Conservation (phyloP, 64 coral and sea anemone genomes). For the Astreopora myriophthalma region DNA sequence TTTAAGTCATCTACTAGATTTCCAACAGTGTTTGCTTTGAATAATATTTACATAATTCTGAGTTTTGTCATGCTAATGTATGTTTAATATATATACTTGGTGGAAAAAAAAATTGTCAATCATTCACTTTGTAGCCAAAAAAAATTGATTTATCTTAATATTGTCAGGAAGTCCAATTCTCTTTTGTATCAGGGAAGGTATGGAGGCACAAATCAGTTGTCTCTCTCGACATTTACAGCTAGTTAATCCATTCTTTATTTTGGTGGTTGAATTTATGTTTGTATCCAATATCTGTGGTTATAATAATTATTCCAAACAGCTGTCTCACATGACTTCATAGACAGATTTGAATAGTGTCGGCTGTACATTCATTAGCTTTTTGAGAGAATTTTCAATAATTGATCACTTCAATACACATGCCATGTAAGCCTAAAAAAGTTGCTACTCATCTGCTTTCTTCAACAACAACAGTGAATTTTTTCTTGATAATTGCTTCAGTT, state of each 20-base stretch:
- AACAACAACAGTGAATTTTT: not conserved
- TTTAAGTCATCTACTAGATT: not conserved
- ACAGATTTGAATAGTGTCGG: slow-evolving; percentile 15
- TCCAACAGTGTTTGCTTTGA: not conserved
- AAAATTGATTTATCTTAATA: not conserved
- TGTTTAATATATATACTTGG: not conserved
- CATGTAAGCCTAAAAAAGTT: not conserved
- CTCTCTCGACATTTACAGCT: no score
- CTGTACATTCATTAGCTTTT: slow-evolving; percentile 8
- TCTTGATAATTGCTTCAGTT: not conserved
- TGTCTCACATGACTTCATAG: not conserved
- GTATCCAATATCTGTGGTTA: not conserved
- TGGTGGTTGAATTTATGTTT: not conserved
- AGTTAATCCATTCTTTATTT: not conserved
- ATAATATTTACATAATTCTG: not conserved
- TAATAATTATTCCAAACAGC: not conserved
- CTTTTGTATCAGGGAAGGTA: not conserved
- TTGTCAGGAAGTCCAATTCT: not conserved
- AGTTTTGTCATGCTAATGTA: not conserved
- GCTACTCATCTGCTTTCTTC: not conserved
- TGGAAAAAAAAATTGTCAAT: not conserved
- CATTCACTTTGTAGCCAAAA: not conserved
- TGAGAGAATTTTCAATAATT: slow-evolving; percentile 25
- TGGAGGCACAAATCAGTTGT: not conserved
- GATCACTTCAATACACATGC: not conserved